phyloP scores from a whole-genome alignment of 2,113 vertebrate species.

The Engraulis encrasicolus region DNA sequence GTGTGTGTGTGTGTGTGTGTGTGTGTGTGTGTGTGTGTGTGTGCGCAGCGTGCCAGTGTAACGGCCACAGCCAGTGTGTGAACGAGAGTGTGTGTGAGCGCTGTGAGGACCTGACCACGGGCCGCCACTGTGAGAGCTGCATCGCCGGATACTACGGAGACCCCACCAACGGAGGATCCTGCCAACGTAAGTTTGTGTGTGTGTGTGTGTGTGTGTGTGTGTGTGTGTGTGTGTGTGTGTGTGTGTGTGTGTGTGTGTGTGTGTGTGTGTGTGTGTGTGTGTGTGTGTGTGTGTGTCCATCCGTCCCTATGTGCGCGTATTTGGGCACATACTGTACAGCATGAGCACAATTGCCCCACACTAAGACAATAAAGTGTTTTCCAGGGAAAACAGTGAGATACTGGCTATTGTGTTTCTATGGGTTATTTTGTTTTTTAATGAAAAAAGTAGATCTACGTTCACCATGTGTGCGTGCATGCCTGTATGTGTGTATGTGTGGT shows the following conservation, averaged over 20 bases:
- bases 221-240: neutral
- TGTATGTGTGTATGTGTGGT: no score
- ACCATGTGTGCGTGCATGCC: no score
- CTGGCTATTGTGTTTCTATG: no score
- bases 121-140: constrained; percentile 93
- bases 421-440: no score
- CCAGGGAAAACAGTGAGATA: no score
- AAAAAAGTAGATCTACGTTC: no score
- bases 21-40: neutral
- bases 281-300: no score
- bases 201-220: neutral
- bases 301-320: no score
- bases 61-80: constrained; percentile 93
- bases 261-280: neutral
- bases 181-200: constrained; percentile 86
- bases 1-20: no score
- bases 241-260: neutral
- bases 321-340: no score
- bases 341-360: no score
- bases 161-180: constrained; percentile 94
- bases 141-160: constrained; percentile 95
- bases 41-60: constrained; percentile 91
- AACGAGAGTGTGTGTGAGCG: constrained; percentile 95
- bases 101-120: constrained; percentile 93
- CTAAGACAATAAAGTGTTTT: no score